Evolutionary conservation across 2,888 invertebrate species (phyloP).

Genomic region (Apamea anceps): DNA sequence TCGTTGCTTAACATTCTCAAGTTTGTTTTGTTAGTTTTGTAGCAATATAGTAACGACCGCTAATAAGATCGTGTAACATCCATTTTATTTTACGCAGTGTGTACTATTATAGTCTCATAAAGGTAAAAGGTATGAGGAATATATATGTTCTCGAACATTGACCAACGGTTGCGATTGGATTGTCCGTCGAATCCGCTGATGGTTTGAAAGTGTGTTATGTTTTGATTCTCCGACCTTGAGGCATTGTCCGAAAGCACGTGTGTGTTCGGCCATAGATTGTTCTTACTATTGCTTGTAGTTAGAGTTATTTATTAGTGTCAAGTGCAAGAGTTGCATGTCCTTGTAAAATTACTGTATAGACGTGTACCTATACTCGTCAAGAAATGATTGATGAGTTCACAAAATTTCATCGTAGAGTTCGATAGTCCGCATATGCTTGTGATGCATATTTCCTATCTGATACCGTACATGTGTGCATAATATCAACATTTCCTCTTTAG

Average conservation of each 20-base stretch:
- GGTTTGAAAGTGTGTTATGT: constrained; percentile 80
- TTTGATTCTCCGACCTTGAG: constrained; percentile 70
- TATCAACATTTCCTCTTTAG: background rate
- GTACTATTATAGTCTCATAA: constrained; percentile 19
- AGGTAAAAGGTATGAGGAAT: constrained; percentile 25
- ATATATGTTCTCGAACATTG: constrained; percentile 70
- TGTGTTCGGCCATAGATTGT: constrained; percentile 17
- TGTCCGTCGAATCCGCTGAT: constrained; percentile 54
- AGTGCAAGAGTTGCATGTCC: constrained; percentile 44
- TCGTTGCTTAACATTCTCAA: constrained; percentile 25
- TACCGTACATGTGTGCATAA: background rate
- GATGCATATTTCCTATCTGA: background rate
- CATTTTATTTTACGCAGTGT: constrained; percentile 31
- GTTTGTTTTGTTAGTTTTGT: constrained; percentile 17
- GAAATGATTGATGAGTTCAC: background rate
- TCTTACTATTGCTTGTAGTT: constrained; percentile 34
- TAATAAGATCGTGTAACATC: constrained; percentile 21
- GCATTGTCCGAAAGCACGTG: constrained; percentile 65
- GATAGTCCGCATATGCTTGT: background rate
- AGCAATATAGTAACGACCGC: constrained; percentile 20
- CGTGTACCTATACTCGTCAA: background rate
- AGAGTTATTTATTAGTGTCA: constrained; percentile 54
- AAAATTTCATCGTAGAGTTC: background rate
- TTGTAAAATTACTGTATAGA: constrained; percentile 30
- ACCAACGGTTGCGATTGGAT: constrained; percentile 69